Evolutionary conservation across 2,888 invertebrate genomes (phyloP).

Genomic region (Xestia rhomboidea): DNA sequence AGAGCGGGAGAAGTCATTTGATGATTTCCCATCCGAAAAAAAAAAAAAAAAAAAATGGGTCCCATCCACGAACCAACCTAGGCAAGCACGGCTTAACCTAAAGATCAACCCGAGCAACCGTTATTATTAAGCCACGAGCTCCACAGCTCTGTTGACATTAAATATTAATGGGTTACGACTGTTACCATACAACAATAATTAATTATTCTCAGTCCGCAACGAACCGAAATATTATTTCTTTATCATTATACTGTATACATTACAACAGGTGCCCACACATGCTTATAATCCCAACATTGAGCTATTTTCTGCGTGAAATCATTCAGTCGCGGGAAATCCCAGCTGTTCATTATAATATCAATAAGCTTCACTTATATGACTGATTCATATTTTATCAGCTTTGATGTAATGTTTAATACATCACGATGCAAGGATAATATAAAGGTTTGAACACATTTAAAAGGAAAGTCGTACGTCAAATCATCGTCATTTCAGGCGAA

Average conservation of each 20-base stretch:
- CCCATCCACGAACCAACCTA: too few species aligned
- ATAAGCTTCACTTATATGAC: conserved; percentile 12
- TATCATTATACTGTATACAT: conserved; percentile 15
- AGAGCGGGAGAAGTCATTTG: too few species aligned
- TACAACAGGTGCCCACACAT: conserved; percentile 4
- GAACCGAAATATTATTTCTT: neutral
- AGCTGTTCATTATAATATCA: conserved; percentile 24
- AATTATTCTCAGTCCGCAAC: neutral
- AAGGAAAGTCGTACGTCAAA: neutral
- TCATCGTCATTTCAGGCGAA: neutral
- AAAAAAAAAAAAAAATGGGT: too few species aligned
- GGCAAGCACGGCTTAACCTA: too few species aligned
- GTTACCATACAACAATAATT: neutral
- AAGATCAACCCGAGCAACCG: too few species aligned
- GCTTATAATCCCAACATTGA: neutral
- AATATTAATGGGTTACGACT: neutral
- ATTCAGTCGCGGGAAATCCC: conserved; percentile 6
- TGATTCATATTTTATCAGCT: conserved; percentile 2
- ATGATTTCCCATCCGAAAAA: too few species aligned
- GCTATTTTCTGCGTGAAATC: conserved; percentile 18
- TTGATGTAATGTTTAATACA: conserved; percentile 1
- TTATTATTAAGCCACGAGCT: too few species aligned
- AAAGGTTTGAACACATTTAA: neutral
- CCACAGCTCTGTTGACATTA: too few species aligned
- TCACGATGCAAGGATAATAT: neutral